Conservation (phyloP, 2,797 vertebrate species). For the Pangasius mekongensis region DNA sequence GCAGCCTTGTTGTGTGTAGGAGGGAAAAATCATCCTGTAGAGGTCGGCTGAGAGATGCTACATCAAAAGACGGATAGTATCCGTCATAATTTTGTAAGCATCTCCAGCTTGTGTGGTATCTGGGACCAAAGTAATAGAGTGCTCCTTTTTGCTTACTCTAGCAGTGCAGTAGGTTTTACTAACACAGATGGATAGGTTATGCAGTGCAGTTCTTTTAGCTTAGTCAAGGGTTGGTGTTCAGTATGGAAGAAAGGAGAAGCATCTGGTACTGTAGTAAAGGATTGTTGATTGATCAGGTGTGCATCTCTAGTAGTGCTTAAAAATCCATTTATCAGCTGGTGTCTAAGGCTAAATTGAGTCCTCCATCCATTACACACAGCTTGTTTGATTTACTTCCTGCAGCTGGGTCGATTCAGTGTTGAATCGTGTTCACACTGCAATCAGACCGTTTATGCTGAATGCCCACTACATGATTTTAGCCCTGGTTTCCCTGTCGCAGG, state of each 20-base stretch:
- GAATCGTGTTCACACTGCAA: neutral
- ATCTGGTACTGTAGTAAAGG: neutral
- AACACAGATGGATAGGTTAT: neutral
- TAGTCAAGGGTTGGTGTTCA: neutral
- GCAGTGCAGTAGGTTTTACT: neutral
- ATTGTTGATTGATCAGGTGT: neutral
- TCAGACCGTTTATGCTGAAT: neutral
- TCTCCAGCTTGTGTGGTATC: neutral
- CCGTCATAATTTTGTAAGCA: neutral
- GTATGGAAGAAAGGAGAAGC: neutral
- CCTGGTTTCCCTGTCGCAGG: neutral
- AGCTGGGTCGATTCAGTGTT: neutral
- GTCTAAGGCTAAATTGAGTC: neutral
- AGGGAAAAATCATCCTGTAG: conserved; percentile 24
- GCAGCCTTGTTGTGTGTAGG: conserved; percentile 21
- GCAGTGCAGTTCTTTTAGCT: neutral
- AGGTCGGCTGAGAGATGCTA: conserved; percentile 18
- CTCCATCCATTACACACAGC: neutral
- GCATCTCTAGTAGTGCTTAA: neutral
- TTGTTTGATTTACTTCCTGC: neutral
- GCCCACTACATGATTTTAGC: neutral
- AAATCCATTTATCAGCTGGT: neutral
- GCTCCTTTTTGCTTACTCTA: neutral
- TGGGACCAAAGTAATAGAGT: neutral
- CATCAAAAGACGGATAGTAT: neutral